Conservation (phyloP, 1,140 invertebrate species). For the Parasteatoda tepidariorum region DNA sequence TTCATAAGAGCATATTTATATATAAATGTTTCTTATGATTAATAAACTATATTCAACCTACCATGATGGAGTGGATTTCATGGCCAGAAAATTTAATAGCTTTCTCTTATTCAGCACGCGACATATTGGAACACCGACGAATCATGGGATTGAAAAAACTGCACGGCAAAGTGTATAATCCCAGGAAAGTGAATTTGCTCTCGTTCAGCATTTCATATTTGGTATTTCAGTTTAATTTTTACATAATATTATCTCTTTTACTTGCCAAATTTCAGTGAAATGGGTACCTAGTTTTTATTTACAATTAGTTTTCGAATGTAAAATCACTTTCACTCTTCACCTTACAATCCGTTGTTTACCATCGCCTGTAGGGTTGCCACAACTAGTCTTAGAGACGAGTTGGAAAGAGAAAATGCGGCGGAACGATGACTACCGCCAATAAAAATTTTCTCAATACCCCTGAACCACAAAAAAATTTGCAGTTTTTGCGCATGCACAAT, state of each 20-base stretch:
- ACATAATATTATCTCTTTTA: neutral
- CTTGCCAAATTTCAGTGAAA: neutral
- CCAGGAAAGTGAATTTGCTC: neutral
- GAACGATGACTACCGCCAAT: neutral
- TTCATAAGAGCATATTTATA: neutral
- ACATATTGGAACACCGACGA: constrained; percentile 49
- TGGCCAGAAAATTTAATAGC: constrained; percentile 24
- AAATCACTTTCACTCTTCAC: neutral
- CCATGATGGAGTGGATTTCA: constrained; percentile 51
- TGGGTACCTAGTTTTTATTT: neutral
- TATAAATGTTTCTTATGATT: neutral
- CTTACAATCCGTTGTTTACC: constrained; percentile 45
- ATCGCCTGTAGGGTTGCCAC: constrained; percentile 22
- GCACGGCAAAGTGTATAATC: neutral
- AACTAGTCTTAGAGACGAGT: neutral
- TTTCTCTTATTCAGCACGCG: constrained; percentile 26
- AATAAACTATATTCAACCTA: constrained; percentile 6
- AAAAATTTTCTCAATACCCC: neutral
- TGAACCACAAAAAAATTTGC: neutral
- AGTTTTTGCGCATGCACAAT: neutral
- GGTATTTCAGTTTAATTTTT: neutral
- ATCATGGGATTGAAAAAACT: constrained; percentile 31
- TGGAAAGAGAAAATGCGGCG: neutral
- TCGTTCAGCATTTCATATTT: neutral
- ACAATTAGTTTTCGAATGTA: neutral